These are phyloP conservation scores for Hestina assimilis DNA, from an alignment of 1,140 invertebrate species.

Conservation along the genomic window DNA sequence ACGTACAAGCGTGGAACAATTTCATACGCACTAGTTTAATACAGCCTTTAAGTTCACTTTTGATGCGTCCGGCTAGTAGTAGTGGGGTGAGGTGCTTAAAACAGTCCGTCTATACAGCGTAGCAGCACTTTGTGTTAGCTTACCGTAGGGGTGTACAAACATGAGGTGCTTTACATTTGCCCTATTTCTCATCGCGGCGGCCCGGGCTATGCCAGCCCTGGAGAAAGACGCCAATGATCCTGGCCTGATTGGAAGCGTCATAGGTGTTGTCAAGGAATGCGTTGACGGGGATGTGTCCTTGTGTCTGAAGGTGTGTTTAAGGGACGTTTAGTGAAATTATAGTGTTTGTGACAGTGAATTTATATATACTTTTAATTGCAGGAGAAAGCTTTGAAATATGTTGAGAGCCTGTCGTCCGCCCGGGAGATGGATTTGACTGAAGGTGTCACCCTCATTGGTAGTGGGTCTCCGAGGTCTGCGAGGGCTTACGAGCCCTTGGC, in stretches of 20 bases:
- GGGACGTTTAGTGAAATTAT: constrained; percentile 12
- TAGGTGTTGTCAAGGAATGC: constrained; percentile 66
- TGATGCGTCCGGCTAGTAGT: constrained; percentile 49
- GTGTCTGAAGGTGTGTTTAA: constrained; percentile 52
- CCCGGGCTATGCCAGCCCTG: constrained; percentile 58
- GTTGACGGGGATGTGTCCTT: constrained; percentile 61
- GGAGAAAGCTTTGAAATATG: constrained; percentile 69
- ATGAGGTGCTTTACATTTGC: constrained; percentile 55
- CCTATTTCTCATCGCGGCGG: constrained; percentile 57
- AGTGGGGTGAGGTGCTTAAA: constrained; percentile 70
- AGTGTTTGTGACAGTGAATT: constrained; percentile 8
- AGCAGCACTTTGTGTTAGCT: constrained; percentile 66
- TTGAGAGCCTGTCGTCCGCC: constrained; percentile 54
- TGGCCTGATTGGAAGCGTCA: constrained; percentile 47
- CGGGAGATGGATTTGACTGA: constrained; percentile 80
- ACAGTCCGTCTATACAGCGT: constrained; percentile 52
- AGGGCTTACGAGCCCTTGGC: constrained; percentile 79
- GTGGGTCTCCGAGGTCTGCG: constrained; percentile 78
- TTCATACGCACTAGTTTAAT: constrained; percentile 51
- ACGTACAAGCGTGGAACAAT: constrained; percentile 22
- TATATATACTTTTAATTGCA: constrained; percentile 61
- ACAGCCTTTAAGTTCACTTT: constrained; percentile 60
- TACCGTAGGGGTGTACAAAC: constrained; percentile 58
- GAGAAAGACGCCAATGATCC: constrained; percentile 57
- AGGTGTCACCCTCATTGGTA: constrained; percentile 84